Evolutionary conservation across 1,140 invertebrate species (phyloP).

Genomic region (Drusus annulatus): DNA sequence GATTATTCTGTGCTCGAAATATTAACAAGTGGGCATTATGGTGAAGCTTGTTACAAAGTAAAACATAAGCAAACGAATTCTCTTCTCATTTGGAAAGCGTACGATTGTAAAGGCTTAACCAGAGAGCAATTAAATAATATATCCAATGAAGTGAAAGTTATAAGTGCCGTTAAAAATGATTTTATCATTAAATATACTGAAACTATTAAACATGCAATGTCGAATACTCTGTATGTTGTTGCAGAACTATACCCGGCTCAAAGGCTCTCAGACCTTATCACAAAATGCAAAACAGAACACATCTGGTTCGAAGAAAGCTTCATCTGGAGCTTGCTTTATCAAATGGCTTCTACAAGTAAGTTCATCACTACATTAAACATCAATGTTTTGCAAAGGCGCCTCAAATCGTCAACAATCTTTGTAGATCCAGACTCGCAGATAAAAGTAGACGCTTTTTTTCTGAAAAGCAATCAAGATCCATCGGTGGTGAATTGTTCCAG

Average conservation of each 20-base stretch:
- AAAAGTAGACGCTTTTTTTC: conserved; percentile 66
- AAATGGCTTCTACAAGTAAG: conserved; percentile 64
- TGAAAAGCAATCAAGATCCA: conserved; percentile 46
- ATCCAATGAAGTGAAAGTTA: conserved; percentile 31
- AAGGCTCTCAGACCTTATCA: conserved; percentile 34
- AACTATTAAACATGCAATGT: conserved; percentile 38
- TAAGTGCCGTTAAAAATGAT: conserved; percentile 20
- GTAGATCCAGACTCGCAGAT: conserved; percentile 63
- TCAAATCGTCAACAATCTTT: conserved; percentile 63
- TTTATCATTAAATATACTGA: conserved; percentile 36
- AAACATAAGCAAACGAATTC: conserved; percentile 41
- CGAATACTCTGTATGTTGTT: conserved; percentile 46
- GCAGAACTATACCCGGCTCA: conserved; percentile 35
- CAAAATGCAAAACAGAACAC: conserved; percentile 38
- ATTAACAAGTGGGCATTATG: conserved; percentile 31
- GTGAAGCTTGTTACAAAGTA: conserved; percentile 46
- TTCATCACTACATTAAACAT: conserved; percentile 62
- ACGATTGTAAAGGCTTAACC: conserved; percentile 36
- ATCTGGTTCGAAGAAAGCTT: conserved; percentile 64
- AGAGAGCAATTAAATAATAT: conserved; percentile 34
- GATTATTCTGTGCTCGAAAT: conserved; percentile 44
- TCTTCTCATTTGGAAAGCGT: conserved; percentile 46
- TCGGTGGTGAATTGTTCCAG: conserved; percentile 37
- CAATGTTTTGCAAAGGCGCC: conserved; percentile 63
- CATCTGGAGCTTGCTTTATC: conserved; percentile 66